Evolutionary conservation across 2,113 vertebrate species (phyloP).

Genomic region (Gymnarchus niloticus): DNA sequence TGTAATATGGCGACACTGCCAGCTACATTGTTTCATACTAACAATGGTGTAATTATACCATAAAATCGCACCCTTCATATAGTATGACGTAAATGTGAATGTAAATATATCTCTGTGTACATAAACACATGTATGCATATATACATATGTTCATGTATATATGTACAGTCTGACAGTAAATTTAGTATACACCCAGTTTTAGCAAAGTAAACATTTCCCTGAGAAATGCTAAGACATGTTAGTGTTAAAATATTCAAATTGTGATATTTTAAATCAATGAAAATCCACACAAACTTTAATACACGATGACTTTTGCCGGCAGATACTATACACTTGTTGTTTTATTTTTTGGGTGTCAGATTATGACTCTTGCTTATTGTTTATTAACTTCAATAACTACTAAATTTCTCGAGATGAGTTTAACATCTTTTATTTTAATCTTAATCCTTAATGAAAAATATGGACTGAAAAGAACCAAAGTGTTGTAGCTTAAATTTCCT

Average conservation of each 20-base stretch:
- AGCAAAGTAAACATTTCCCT: not conserved
- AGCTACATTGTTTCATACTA: not conserved
- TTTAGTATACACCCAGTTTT: not conserved
- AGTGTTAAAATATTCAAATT: not conserved
- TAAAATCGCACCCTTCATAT: not conserved
- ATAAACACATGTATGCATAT: too few relatives aligned
- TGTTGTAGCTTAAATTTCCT: slow-evolving; percentile 22
- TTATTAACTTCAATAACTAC: not conserved
- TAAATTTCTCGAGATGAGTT: not conserved
- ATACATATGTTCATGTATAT: too few relatives aligned
- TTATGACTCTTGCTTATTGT: not conserved
- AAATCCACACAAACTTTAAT: not conserved
- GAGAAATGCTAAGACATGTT: not conserved
- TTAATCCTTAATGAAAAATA: not conserved
- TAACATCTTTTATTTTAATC: not conserved
- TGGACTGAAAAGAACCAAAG: slow-evolving; percentile 8
- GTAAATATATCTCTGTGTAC: too few relatives aligned
- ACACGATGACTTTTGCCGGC: not conserved
- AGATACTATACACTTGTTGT: not conserved
- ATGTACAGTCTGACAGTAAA: not conserved
- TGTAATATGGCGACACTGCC: not conserved
- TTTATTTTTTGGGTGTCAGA: not conserved
- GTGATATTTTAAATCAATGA: not conserved
- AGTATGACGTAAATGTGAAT: too few relatives aligned
- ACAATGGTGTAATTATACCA: not conserved